These are phyloP conservation scores for Hyaena hyaena DNA, from an alignment of 2,113 vertebrate genomes.

Conservation along the genomic window DNA sequence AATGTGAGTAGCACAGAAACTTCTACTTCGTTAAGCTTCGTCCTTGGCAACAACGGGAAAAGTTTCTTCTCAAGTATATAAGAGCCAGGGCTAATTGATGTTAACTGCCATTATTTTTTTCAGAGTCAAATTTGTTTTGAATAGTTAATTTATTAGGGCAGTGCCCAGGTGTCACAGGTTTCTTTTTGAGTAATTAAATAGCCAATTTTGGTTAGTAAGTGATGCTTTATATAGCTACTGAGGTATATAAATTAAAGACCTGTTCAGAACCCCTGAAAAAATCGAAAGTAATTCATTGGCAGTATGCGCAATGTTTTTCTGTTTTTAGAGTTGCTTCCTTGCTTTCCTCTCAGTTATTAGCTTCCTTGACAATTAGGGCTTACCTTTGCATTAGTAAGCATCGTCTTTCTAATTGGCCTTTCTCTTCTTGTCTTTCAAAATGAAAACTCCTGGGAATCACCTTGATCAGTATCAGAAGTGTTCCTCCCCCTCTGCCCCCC, in stretches of 20 bases:
- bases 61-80: conserved; percentile 56
- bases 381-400: not conserved
- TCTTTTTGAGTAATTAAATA: conserved; percentile 54
- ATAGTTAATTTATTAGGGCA: conserved; percentile 51
- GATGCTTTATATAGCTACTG: conserved; percentile 54
- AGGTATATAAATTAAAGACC: conserved; percentile 40
- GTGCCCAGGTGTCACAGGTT: not conserved
- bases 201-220: conserved; percentile 51
- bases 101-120: conserved; percentile 70
- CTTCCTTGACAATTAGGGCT: not conserved
- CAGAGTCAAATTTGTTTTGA: conserved; percentile 63
- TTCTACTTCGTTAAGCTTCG: conserved; percentile 21
- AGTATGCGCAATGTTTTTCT: not conserved
- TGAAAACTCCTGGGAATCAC: not conserved
- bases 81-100: conserved; percentile 56
- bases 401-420: not conserved
- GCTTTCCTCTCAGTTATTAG: not conserved
- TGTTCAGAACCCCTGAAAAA: conserved; percentile 57
- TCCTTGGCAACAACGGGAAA: conserved; percentile 72
- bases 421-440: not conserved
- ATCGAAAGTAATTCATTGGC: conserved; percentile 46
- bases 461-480: not conserved
- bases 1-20: conserved; percentile 54
- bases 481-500: not conserved
- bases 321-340: conserved; percentile 9